Evolutionary conservation across 2,797 vertebrate genomes (phyloP), one percentile per base, ranked within the genome.

Genomic region (Coendou prehensilis): DNA sequence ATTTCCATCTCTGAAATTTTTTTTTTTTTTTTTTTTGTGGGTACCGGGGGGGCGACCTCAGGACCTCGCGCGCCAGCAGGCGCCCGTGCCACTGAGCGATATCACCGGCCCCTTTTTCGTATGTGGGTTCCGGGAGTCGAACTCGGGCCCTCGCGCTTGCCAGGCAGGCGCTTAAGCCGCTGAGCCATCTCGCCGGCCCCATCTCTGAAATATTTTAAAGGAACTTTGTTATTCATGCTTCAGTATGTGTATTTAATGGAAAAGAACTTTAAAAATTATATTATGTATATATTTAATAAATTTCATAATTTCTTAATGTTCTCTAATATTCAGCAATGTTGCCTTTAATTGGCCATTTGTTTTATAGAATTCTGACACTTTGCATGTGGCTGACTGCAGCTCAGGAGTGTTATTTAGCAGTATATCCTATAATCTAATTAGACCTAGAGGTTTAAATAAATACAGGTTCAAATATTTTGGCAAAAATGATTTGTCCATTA

Each of bases 151-250:
- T n/a, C n/a, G n/a, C n/a, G n/a, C n/a, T n/a, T n/a, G n/a, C n/a
- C n/a, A n/a, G n/a, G n/a, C n/a, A n/a, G n/a, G n/a, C n/a, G n/a
- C n/a, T n/a, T n/a, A n/a, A n/a, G n/a, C n/a, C n/a, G n/a, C n/a
- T n/a, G n/a, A n/a, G n/a, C n/a, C n/a, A n/a, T n/a, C n/a, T n/a
- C n/a, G n/a, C n/a, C n/a, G n/a, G n/a, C n/a, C n/a, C 18, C 4
- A 69, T 76, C 15, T 61, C 50, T 94, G 61, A 9, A 93, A 67
- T 91, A 93, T 71, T 94, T 94, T 82, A 63, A 91, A 93, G 57
- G 83, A 92, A 54, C 33, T 86, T 93, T 20, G 88, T 92, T 94
- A n/a, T 90, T 87, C n/a, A 75, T 92, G 23, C 30, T 87, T 89
- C 30, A 45, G 33, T 89, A 14, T 94, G 45, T 57, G 47, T 78